Percentiles rank a stretch among this genome's conserved stretches.
phyloP scores from a whole-genome alignment of 2,797 vertebrate genomes.

The Myoxocephalus aenaeus region DNA sequence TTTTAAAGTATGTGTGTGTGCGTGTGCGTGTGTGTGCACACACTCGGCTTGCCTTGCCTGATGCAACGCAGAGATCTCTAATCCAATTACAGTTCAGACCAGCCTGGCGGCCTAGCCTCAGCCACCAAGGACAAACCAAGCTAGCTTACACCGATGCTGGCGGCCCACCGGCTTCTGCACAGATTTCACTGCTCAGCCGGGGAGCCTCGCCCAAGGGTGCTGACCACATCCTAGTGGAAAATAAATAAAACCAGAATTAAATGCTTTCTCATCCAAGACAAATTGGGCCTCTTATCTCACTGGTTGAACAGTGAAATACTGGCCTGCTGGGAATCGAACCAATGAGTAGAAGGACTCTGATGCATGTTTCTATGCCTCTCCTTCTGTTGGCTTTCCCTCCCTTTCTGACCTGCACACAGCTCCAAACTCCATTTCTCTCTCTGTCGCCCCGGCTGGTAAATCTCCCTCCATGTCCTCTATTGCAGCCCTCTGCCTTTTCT shows the following conservation, averaged over 20 bases:
- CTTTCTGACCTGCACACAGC: constrained; percentile 18
- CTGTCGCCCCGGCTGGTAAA: constrained; percentile 60
- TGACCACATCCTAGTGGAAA: constrained; percentile 25
- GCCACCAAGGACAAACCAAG: constrained; percentile 73
- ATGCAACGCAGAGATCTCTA: constrained; percentile 74
- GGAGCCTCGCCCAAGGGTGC: constrained; percentile 36
- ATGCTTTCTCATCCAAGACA: constrained; percentile 24
- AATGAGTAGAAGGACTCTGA: neutral
- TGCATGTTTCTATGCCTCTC: constrained; percentile 8
- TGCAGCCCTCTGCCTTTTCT: constrained; percentile 70
- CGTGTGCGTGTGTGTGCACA: neutral
- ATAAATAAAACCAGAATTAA: constrained; percentile 26
- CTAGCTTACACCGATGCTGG: constrained; percentile 44
- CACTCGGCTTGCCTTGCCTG: constrained; percentile 46
- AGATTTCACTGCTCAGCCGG: constrained; percentile 46
- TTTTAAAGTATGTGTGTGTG: constrained; percentile 6
- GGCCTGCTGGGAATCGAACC: constrained; percentile 5
- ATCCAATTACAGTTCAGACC: constrained; percentile 81
- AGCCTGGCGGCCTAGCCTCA: constrained; percentile 66
- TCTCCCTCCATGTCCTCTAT: constrained; percentile 53
- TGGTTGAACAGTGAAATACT: neutral
- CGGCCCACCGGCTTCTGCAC: constrained; percentile 61
- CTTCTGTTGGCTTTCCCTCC: neutral
- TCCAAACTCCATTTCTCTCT: constrained; percentile 42
- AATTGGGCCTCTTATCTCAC: constrained; percentile 25